phyloP scores from a whole-genome alignment of 2,888 invertebrate genomes.

The Tetranychus piercei region DNA sequence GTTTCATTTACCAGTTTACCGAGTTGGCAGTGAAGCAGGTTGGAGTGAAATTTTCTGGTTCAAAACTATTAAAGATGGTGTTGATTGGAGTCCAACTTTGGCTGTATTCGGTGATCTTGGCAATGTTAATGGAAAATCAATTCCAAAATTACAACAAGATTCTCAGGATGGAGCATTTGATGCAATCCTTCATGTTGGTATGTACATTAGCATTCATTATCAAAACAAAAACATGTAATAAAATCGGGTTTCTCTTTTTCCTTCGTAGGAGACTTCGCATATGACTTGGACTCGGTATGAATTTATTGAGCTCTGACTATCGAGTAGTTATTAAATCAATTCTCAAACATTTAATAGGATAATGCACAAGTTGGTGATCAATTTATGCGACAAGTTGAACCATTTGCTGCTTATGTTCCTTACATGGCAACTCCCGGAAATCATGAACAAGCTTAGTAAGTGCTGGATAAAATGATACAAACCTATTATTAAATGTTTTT shows the following conservation, averaged over 20 bases:
- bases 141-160: conserved; percentile 18
- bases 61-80: conserved; percentile 28
- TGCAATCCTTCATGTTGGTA: conserved; percentile 21
- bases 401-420: conserved; percentile 68
- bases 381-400: conserved; percentile 78
- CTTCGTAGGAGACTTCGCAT: background rate
- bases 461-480: background rate
- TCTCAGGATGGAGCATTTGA: conserved; percentile 17
- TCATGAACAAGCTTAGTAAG: conserved; percentile 47
- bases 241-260: background rate
- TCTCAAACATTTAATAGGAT: conserved; percentile 22
- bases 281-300: background rate
- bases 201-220: background rate
- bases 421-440: conserved; percentile 69
- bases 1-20: conserved; percentile 23
- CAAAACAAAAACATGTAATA: background rate
- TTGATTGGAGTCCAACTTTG: conserved; percentile 27
- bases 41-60: conserved; percentile 31
- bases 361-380: conserved; percentile 47
- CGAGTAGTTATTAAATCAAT: conserved; percentile 12
- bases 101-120: conserved; percentile 33
- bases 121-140: conserved; percentile 20
- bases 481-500: background rate
- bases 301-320: background rate
- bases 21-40: conserved; percentile 28